phyloP scores from a whole-genome alignment of 2,888 invertebrate genomes.

The Phlogophora meticulosa region DNA sequence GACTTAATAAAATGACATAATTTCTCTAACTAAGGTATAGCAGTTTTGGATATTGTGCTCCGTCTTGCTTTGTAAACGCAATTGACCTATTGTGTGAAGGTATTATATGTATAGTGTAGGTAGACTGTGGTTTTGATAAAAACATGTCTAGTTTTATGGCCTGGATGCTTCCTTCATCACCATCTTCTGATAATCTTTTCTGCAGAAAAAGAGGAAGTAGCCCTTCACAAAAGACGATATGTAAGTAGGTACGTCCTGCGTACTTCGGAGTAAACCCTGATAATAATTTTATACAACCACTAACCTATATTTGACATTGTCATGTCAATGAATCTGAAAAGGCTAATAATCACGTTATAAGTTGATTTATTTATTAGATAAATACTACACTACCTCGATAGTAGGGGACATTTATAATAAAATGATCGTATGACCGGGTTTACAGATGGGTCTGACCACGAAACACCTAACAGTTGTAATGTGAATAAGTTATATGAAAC shows the following conservation, averaged over 20 bases:
- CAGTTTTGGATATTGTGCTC: too few relatives aligned
- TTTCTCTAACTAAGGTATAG: too few relatives aligned
- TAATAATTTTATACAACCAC: neutral
- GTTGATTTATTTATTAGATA: neutral
- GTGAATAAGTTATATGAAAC: constrained; percentile 3
- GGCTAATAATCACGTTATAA: neutral
- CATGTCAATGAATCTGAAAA: neutral
- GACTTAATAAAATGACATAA: neutral
- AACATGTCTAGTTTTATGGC: neutral
- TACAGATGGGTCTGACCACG: neutral
- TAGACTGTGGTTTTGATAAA: too few relatives aligned
- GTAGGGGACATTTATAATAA: neutral
- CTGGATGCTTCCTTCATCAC: neutral
- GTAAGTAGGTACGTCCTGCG: neutral
- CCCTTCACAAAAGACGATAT: neutral
- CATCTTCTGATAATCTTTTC: neutral
- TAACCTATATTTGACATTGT: neutral
- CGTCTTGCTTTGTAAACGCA: too few relatives aligned
- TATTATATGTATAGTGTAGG: too few relatives aligned
- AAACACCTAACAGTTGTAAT: neutral
- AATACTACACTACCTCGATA: neutral
- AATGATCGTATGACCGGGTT: neutral
- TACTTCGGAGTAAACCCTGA: neutral
- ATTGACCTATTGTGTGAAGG: neutral
- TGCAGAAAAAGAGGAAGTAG: too few relatives aligned